A percentile compares a stretch with the other conserved stretches of the same genome.
Conservation (phyloP, 2,888 invertebrate genomes). For the Morinoia aosen region DNA sequence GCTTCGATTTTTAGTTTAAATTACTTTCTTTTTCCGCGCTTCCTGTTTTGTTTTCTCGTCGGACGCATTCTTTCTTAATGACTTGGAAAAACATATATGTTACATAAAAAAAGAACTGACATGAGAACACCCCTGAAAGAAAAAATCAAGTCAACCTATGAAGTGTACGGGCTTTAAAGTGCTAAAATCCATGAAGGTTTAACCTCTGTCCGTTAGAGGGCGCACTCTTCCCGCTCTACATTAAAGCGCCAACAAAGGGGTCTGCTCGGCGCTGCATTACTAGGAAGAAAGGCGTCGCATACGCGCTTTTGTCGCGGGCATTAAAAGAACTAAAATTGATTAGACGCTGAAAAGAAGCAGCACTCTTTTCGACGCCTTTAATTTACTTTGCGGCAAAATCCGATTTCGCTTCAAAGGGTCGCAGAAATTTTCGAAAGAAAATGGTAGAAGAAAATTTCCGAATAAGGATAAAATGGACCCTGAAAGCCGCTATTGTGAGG, state of each 20-base stretch:
- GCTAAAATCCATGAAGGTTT: background rate
- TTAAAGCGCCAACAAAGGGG: conserved; percentile 15
- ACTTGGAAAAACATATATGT: no score
- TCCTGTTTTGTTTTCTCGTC: no score
- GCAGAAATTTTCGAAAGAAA: background rate
- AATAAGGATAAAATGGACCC: background rate
- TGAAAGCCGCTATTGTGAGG: background rate
- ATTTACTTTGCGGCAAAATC: conserved; percentile 20
- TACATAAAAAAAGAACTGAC: no score
- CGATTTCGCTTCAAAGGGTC: background rate
- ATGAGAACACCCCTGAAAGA: no score
- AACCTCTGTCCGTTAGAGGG: background rate
- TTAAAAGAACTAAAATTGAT: conserved; percentile 50
- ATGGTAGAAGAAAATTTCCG: background rate
- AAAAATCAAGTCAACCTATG: no score
- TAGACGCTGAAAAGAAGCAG: conserved; percentile 44
- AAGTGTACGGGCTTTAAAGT: background rate
- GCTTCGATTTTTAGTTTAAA: no score
- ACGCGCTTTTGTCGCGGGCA: conserved; percentile 19
- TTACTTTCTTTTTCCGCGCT: no score
- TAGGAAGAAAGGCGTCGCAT: conserved; percentile 18
- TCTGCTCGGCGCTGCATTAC: conserved; percentile 22
- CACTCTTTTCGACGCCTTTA: conserved; percentile 33
- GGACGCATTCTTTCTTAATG: no score
- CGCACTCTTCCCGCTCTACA: background rate